Percentiles rank a stretch among this genome's conserved stretches.
Conservation (phyloP, 2,113 vertebrate species). For the Syngnathus typhle region DNA sequence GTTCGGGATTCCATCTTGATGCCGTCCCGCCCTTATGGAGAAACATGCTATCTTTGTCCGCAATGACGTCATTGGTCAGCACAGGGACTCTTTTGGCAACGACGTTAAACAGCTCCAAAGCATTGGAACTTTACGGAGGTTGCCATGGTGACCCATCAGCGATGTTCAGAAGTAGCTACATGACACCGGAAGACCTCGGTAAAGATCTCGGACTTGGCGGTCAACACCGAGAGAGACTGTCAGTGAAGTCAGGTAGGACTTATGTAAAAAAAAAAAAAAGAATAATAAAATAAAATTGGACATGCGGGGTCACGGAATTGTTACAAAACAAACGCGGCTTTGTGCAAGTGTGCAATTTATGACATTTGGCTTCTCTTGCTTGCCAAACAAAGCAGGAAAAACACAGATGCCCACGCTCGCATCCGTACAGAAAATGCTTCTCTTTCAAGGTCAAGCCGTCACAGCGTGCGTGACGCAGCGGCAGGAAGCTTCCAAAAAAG, state of each 20-base stretch:
- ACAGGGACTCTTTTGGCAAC: background rate
- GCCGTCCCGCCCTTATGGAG: background rate
- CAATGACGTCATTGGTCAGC: background rate
- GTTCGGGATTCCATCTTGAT: no score
- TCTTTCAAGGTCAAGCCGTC: conserved; percentile 8
- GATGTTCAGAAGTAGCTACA: background rate
- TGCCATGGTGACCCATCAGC: background rate
- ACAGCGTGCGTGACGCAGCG: conserved; percentile 4
- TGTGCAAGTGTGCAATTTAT: background rate
- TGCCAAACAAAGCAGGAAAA: conserved; percentile 1
- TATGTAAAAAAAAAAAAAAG: no score
- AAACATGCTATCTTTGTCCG: background rate
- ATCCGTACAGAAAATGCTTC: conserved; percentile 17
- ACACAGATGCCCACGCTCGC: conserved; percentile 8
- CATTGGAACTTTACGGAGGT: background rate
- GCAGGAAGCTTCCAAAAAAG: background rate
- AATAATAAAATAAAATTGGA: background rate
- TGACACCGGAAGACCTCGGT: background rate
- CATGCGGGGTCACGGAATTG: background rate
- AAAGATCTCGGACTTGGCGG: background rate
- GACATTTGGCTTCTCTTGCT: background rate
- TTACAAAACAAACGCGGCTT: background rate
- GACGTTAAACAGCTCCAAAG: background rate
- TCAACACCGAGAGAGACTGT: background rate
- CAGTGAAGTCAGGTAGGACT: background rate